Percentiles rank a stretch among this genome's conserved stretches.
Conservation (phyloP, 1,140 invertebrate genomes). For the Drosophila serrata region DNA sequence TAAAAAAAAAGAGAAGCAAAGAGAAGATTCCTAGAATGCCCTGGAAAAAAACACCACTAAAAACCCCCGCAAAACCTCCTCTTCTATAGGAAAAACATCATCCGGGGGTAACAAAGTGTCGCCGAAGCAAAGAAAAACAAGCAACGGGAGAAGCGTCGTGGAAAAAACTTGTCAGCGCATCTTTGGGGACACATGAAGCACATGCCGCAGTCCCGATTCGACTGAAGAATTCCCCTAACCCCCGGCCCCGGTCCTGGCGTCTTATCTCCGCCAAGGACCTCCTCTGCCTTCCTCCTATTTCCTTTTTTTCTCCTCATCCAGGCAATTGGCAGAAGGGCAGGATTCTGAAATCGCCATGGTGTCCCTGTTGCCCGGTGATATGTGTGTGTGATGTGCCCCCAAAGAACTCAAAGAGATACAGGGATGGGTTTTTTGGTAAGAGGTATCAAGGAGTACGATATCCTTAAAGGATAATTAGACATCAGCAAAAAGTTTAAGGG, state of each 20-base stretch:
- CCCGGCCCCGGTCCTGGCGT: not conserved
- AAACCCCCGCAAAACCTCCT: not conserved
- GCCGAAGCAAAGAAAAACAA: slow-evolving; percentile 45
- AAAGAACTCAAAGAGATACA: not conserved
- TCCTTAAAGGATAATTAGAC: not conserved
- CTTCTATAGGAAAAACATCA: not conserved
- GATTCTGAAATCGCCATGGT: slow-evolving; percentile 9
- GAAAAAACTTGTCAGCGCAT: slow-evolving; percentile 51
- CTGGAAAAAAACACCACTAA: slow-evolving; percentile 2
- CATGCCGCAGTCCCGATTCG: slow-evolving; percentile 45
- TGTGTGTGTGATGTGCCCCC: slow-evolving; percentile 34
- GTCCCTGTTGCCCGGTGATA: slow-evolving; percentile 38
- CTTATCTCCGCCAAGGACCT: slow-evolving; percentile 1
- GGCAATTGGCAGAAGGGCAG: slow-evolving; percentile 43
- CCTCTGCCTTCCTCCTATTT: not conserved
- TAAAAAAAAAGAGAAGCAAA: not conserved
- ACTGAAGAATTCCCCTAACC: slow-evolving; percentile 8
- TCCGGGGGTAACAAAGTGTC: slow-evolving; percentile 31
- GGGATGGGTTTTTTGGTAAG: no score
- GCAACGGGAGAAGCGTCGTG: slow-evolving; percentile 27
- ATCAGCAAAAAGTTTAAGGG: not conserved
- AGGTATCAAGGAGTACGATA: not conserved
- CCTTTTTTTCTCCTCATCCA: not conserved
- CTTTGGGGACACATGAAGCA: slow-evolving; percentile 60
- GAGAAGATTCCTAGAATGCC: slow-evolving; percentile 3